Evolutionary conservation across 1,140 invertebrate species (phyloP).

Genomic region (Drosophila asahinai): DNA sequence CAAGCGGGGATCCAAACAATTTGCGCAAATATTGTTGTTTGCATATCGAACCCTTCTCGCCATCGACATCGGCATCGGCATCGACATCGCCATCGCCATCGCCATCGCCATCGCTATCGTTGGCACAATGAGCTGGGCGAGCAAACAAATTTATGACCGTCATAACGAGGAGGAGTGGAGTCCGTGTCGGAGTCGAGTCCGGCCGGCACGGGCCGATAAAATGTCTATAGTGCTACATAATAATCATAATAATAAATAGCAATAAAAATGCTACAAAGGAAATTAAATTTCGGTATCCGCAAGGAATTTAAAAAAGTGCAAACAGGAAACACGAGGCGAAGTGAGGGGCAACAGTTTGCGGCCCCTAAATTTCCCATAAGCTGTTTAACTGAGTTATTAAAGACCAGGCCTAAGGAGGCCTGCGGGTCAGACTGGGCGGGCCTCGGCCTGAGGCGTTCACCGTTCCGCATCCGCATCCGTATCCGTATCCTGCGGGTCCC

Average conservation of each 20-base stretch:
- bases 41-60: conserved; percentile 58
- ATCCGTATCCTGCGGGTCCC: conserved; percentile 13
- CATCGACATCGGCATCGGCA: conserved; percentile 13
- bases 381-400: conserved; percentile 66
- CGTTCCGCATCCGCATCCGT: conserved; percentile 9
- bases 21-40: conserved; percentile 67
- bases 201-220: conserved; percentile 21
- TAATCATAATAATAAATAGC: conserved; percentile 70
- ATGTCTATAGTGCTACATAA: conserved; percentile 58
- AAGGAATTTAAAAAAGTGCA: conserved; percentile 54
- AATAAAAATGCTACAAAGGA: conserved; percentile 67
- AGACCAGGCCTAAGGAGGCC: not conserved
- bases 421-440: not conserved
- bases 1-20: conserved; percentile 42
- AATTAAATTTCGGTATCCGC: conserved; percentile 66
- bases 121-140: conserved; percentile 48
- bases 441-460: not conserved
- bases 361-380: conserved; percentile 53
- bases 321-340: conserved; percentile 37
- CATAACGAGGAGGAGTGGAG: conserved; percentile 32
- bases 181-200: conserved; percentile 6
- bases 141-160: conserved; percentile 63
- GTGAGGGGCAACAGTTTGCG: conserved; percentile 26
- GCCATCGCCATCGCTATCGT: not conserved
- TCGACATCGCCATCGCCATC: conserved; percentile 5